Evolutionary conservation across 2,797 vertebrate genomes (phyloP), one percentile per base, ranked within the genome.

Genomic region (Craterocephalus amniculus): DNA sequence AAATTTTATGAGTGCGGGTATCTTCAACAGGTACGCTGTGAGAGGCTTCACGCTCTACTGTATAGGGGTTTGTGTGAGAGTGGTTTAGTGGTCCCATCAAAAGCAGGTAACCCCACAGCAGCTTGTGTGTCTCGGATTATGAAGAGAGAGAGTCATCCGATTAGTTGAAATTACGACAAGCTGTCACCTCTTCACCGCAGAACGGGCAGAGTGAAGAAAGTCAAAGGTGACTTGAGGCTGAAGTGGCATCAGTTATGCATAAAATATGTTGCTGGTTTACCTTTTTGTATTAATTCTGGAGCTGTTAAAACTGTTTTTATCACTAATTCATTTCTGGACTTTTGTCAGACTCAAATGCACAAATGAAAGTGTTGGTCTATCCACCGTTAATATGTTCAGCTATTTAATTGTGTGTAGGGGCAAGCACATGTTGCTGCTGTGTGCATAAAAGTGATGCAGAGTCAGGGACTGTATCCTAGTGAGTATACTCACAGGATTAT

Each of bases 111-210:
- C 70, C 61, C 76, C 66, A 71, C 73, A 79, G 79, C 84, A 87
- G 83, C 81, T 86, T 78, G 78, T 79, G 52, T 63, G 83, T 82
- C 75, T 78, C 31, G 88, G 91, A 91, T 92, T 93, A 93, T 64
- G 43, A 69, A 72, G 78, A 67, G 38, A 78, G 84, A 83, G 87
- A 92, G 88, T 90, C 87, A 93, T 93, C 92, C 91, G 85, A 93
- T 93, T 93, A 93, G 78, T 73, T 80, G 74, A 75, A 89, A 79
- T 87, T 85, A 88, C 35, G 51, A 65, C 92, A 91, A 92, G 89
- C 92, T 92, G 92, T 91, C 58, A 55, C 87, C 72, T 79, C 57
- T 38, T 72, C 67, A 58, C 43, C 5, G 36, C 67, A 58, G 67
- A 66, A 58, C 70, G 76, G 70, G 68, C 70, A 80, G 70, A 73